A percentile compares a stretch with the other conserved stretches of the same genome.
phyloP scores from a whole-genome alignment of 2,888 invertebrate genomes.

The Theodoxus fluviatilis region DNA sequence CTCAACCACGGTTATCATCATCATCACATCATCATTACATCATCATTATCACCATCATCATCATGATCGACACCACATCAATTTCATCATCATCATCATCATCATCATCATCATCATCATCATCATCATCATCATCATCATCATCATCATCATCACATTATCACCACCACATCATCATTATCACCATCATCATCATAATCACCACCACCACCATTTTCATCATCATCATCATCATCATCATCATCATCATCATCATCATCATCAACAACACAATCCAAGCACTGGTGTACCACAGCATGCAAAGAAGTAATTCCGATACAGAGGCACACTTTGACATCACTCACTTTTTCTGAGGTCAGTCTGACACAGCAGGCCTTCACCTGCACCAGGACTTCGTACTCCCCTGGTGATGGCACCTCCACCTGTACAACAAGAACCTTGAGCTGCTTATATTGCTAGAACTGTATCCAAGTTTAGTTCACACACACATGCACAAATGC shows the following conservation, averaged over 20 bases:
- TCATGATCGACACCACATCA: no score
- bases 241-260: constrained; percentile 20
- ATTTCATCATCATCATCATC: constrained; percentile 34
- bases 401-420: constrained; percentile 48
- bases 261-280: background rate
- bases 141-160: constrained; percentile 30
- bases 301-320: no score
- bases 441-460: background rate
- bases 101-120: constrained; percentile 35
- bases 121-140: constrained; percentile 35
- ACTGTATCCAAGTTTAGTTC: background rate
- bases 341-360: constrained; percentile 53
- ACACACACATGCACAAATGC: background rate
- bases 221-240: constrained; percentile 1
- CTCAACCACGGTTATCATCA: no score
- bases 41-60: no score
- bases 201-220: constrained; percentile 17
- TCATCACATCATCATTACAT: no score
- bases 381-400: constrained; percentile 62
- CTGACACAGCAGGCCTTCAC: constrained; percentile 66
- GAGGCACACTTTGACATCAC: no score
- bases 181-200: constrained; percentile 18
- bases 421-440: constrained; percentile 35
- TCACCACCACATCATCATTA: constrained; percentile 7
- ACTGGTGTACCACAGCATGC: no score